Base-by-base conservation (phyloP, 1,140 invertebrate species). In the Drosophila auraria region DNA sequence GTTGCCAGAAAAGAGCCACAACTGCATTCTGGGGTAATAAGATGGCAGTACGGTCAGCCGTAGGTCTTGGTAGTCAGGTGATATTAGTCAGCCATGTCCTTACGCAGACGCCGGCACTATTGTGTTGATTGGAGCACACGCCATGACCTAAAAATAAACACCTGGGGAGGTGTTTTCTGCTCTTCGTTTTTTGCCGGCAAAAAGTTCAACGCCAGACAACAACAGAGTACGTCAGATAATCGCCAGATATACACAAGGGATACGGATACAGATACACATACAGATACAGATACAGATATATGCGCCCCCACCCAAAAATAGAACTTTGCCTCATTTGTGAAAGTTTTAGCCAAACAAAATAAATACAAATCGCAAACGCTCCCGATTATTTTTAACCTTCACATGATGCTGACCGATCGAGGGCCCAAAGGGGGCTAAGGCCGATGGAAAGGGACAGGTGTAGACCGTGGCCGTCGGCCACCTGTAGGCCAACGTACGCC, bases 291-390 rank as follows among this genome's bases (percentile, higher is more conserved):
- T 40, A 69, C 77, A 56, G n/a, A 58, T 56, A 62, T 44, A 62
- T 58, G 56, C 38, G 53, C 42, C 75, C 49, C 42, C 63, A 36
- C 58, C 71, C 70, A 74, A 82, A 89, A 86, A 89, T 89, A 89
- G 84, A 89, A 84, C 82, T 89, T 89, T 89, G 86, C 81, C 86
- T 89, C 86, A 90, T 89, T 84, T 84, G 82, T 78, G 78, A 69
- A 81, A 73, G 74, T 90, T 90, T 83, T 70, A 74, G 70, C 81
- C 76, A 83, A 82, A 83, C 79, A 80, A 75, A 83, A 76, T 62
- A 80, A 66, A 79, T 65, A 83, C 72, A 80, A 75, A 78, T 77
- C 62, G 49, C 70, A 56, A 64, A 50, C 50, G 60, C 17, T 62
- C 51, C 78, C 66, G 66, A 87, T 75, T 87, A 87, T 87, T 89